Percentiles rank a stretch among this genome's conserved stretches.
Evolutionary conservation across 2,888 invertebrate species (phyloP).

Genomic region (Pseudoips prasinana): DNA sequence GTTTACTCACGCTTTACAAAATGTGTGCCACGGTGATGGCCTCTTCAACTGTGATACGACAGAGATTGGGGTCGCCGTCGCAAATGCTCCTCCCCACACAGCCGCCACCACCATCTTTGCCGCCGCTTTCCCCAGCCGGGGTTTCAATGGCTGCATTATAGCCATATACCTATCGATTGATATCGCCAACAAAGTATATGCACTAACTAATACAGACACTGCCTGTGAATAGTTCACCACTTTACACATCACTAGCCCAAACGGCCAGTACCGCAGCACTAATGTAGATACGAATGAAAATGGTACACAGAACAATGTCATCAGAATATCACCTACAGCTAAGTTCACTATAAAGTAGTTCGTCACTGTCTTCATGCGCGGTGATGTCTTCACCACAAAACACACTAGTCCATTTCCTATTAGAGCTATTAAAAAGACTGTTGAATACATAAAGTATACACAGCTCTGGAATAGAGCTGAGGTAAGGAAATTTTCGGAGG

Average conservation of each 20-base stretch:
- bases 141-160: constrained; percentile 93
- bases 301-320: constrained; percentile 95
- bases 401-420: constrained; percentile 91
- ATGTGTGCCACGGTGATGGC: constrained; percentile 83
- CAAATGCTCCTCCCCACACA: constrained; percentile 89
- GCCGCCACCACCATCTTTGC: constrained; percentile 86
- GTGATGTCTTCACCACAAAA: constrained; percentile 92
- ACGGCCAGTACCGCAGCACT: constrained; percentile 93
- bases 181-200: constrained; percentile 95
- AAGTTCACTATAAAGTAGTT: constrained; percentile 95
- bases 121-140: constrained; percentile 87
- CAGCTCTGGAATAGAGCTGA: constrained; percentile 81
- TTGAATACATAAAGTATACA: constrained; percentile 87
- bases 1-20: constrained; percentile 86
- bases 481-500: background rate
- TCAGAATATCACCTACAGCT: constrained; percentile 93
- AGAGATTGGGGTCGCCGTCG: constrained; percentile 91
- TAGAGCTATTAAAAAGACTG: constrained; percentile 87
- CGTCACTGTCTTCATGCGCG: constrained; percentile 95
- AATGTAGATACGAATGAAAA: constrained; percentile 92
- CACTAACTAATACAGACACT: constrained; percentile 91
- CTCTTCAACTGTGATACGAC: constrained; percentile 86
- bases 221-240: constrained; percentile 92
- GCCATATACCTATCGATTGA: constrained; percentile 95
- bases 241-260: constrained; percentile 90